Conservation (phyloP, 2,113 vertebrate species). For the Lepus americanus region DNA sequence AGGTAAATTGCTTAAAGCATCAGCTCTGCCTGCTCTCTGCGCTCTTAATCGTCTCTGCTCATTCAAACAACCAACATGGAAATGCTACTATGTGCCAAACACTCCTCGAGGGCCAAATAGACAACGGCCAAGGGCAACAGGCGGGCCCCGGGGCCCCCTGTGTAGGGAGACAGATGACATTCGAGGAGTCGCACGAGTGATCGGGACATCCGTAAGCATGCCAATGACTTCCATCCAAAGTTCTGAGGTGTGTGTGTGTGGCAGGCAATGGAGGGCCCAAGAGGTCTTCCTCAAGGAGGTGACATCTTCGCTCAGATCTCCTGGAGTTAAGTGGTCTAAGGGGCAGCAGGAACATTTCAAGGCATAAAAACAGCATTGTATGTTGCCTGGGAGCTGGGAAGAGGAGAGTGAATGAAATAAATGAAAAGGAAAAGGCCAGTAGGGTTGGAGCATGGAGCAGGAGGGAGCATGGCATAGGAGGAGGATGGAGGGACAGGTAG, state of each 20-base stretch:
- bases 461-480: background rate
- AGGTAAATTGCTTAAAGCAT: background rate
- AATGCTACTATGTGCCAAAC: background rate
- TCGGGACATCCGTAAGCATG: background rate
- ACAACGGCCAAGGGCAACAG: background rate
- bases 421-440: background rate
- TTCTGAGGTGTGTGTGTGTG: too few relatives aligned
- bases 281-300: background rate
- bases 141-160: background rate
- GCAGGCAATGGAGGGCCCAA: background rate
- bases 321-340: background rate
- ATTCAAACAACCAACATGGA: background rate
- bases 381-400: background rate
- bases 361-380: background rate
- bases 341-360: background rate
- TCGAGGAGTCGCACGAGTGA: background rate
- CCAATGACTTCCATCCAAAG: background rate
- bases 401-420: background rate
- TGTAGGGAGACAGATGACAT: background rate
- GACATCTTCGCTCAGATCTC: background rate
- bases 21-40: background rate
- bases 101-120: background rate
- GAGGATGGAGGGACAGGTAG: background rate
- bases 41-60: background rate
- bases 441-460: background rate